These are phyloP conservation scores for Etheostoma spectabile DNA, from an alignment of 2,113 vertebrate genomes.

Conservation along the genomic window DNA sequence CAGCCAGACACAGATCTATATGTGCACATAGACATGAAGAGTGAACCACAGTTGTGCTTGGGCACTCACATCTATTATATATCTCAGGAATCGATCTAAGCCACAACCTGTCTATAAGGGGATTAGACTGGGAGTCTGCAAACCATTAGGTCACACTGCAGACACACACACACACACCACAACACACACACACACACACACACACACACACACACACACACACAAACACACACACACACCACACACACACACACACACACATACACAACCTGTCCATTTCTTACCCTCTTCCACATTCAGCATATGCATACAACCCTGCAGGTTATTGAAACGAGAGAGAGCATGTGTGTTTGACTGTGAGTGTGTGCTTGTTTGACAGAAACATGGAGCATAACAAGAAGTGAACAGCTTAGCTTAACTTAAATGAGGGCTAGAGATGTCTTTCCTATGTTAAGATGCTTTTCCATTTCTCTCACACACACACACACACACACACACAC, in stretches of 20 bases:
- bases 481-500: neutral
- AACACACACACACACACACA: slow-evolving; percentile 8
- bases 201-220: neutral
- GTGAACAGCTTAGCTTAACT: slow-evolving; percentile 38
- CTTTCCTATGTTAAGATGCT: neutral
- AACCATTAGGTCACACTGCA: slow-evolving; percentile 59
- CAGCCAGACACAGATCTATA: slow-evolving; percentile 6
- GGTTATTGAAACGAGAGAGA: slow-evolving; percentile 20
- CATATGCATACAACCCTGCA: slow-evolving; percentile 56
- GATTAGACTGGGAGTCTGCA: slow-evolving; percentile 57
- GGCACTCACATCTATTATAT: slow-evolving; percentile 45
- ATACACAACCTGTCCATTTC: slow-evolving; percentile 17
- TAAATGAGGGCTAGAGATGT: slow-evolving; percentile 24
- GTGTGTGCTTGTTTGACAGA: slow-evolving; percentile 22
- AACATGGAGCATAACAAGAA: slow-evolving; percentile 37
- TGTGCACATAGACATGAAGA: slow-evolving; percentile 1
- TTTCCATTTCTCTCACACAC: too few relatives aligned
- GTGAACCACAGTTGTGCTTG: slow-evolving; percentile 45
- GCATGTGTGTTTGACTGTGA: neutral
- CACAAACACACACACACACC: too few relatives aligned
- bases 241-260: slow-evolving; percentile 20
- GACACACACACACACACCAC: slow-evolving; percentile 19
- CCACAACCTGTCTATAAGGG: slow-evolving; percentile 63
- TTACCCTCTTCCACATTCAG: slow-evolving; percentile 36
- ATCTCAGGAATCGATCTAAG: slow-evolving; percentile 53